These are phyloP conservation scores for Bufo bufo DNA, from an alignment of 2,113 vertebrate species.

Conservation along the genomic window DNA sequence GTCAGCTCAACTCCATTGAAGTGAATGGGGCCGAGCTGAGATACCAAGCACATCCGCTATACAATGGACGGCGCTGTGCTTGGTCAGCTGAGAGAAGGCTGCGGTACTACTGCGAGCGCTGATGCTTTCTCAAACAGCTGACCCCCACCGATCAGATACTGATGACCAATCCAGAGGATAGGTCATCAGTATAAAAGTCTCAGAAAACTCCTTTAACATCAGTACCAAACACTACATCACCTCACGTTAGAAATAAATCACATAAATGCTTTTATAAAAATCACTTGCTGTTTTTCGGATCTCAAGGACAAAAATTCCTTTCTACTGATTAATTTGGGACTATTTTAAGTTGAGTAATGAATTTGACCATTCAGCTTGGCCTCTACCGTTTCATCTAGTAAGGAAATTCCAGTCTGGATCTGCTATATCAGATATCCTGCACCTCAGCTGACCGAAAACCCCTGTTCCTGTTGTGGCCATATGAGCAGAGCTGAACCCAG, in stretches of 20 bases:
- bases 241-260: neutral
- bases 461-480: slow-evolving; percentile 66
- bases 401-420: slow-evolving; percentile 70
- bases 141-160: no score
- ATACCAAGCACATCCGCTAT: no score
- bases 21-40: no score
- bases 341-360: slow-evolving; percentile 67
- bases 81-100: no score
- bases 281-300: slow-evolving; percentile 52
- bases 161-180: no score
- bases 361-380: slow-evolving; percentile 68
- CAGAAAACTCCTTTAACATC: no score
- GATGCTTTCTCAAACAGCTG: no score
- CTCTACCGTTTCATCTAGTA: slow-evolving; percentile 74
- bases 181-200: no score
- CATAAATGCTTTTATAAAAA: neutral
- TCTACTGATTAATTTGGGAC: slow-evolving; percentile 62
- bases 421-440: slow-evolving; percentile 67
- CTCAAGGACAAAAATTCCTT: slow-evolving; percentile 50
- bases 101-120: no score
- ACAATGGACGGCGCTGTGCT: no score
- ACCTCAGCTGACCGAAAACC: slow-evolving; percentile 70
- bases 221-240: neutral
- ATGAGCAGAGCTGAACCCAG: slow-evolving; percentile 47
- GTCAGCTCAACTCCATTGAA: no score